A percentile compares a stretch with the other conserved stretches of the same genome.
Evolutionary conservation across 35 echinoderm and acorn worm species (phyloP).

Genomic region (Chiridota heheva): DNA sequence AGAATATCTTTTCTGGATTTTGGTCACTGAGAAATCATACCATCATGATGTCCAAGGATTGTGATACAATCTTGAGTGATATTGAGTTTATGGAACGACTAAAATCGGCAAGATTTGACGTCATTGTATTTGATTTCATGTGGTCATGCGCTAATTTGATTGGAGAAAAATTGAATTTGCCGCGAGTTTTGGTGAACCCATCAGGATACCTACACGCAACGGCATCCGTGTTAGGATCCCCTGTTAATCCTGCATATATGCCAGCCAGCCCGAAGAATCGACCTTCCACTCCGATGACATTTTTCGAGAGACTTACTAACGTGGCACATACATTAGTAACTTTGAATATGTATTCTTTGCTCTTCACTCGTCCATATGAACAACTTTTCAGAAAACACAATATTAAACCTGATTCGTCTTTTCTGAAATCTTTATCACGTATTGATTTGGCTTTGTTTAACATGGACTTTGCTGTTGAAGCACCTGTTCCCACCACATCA

Average conservation of each 20-base stretch:
- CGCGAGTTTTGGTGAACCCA: neutral
- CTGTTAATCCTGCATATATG: neutral
- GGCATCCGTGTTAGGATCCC: neutral
- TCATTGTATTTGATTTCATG: neutral
- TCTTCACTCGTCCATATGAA: neutral
- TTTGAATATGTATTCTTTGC: neutral
- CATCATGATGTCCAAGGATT: neutral
- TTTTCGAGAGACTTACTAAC: slow-evolving; percentile 3
- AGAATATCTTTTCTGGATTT: neutral
- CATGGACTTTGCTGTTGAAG: neutral
- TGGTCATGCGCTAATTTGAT: neutral
- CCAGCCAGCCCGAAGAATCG: neutral
- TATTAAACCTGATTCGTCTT: neutral
- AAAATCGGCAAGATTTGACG: too few species aligned
- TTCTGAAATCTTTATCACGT: neutral
- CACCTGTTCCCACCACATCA: neutral
- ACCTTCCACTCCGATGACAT: neutral
- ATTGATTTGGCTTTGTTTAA: too few species aligned
- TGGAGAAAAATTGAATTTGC: neutral
- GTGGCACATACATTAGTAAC: too few species aligned
- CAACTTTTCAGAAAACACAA: neutral
- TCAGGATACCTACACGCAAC: neutral
- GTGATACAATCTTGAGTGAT: neutral
- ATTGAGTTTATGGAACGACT: neutral
- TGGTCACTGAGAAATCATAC: neutral